phyloP scores from a whole-genome alignment of 1,140 invertebrate genomes.

The Anoplolepis gracilipes region DNA sequence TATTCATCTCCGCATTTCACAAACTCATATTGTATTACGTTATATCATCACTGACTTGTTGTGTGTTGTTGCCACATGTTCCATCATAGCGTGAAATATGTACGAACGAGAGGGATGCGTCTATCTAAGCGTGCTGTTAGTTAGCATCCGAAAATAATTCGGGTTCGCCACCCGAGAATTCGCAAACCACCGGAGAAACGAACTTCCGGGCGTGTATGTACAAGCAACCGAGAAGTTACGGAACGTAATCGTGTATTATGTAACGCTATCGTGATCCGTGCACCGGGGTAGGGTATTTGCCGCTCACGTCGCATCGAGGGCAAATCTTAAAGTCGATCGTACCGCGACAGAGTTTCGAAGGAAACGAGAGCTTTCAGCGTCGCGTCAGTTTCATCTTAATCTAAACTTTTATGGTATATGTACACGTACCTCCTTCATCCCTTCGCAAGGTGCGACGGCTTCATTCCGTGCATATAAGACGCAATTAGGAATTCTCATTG shows the following conservation, averaged over 20 bases:
- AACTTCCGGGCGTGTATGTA: conserved; percentile 49
- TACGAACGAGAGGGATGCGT: conserved; percentile 38
- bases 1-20: neutral
- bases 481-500: conserved; percentile 26
- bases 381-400: conserved; percentile 38
- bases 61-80: conserved; percentile 35
- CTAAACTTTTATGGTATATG: conserved; percentile 56
- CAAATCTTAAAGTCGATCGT: conserved; percentile 38
- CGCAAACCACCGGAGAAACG: conserved; percentile 30
- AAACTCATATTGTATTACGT: neutral
- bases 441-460: neutral
- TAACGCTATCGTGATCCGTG: conserved; percentile 27
- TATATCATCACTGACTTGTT: neutral
- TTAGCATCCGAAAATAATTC: conserved; percentile 46
- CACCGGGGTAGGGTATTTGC: neutral
- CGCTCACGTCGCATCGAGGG: neutral
- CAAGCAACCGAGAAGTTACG: conserved; percentile 45
- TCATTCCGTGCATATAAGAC: conserved; percentile 10
- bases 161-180: conserved; percentile 30
- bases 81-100: conserved; percentile 48
- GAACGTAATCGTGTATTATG: conserved; percentile 32
- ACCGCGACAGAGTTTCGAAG: conserved; percentile 18
- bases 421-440: conserved; percentile 18
- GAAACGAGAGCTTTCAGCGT: conserved; percentile 8
- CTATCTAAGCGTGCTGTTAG: conserved; percentile 53